These are phyloP conservation scores for Paradoxurus hermaphroditus DNA, from an alignment of 2,113 vertebrate species.

Conservation along the genomic window DNA sequence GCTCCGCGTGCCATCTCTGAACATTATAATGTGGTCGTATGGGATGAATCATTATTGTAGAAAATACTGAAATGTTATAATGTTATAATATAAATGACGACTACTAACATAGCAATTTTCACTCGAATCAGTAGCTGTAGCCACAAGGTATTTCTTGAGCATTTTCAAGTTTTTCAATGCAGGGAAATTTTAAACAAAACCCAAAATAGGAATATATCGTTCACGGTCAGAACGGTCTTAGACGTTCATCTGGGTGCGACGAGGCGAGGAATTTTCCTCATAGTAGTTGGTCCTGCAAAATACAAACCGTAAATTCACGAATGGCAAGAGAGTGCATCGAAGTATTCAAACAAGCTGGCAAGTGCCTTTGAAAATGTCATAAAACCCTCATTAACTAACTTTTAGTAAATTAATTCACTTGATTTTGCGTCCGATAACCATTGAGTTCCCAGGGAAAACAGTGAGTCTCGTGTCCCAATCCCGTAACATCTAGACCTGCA, in stretches of 20 bases:
- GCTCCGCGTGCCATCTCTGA: too few relatives aligned
- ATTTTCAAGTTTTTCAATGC: background rate
- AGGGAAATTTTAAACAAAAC: background rate
- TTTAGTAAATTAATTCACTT: background rate
- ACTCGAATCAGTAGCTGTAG: background rate
- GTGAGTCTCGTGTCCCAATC: background rate
- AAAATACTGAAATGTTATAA: background rate
- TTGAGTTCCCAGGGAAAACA: background rate
- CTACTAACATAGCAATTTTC: background rate
- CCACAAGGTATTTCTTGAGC: background rate
- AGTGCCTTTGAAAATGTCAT: background rate
- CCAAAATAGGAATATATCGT: background rate
- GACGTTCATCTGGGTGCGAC: background rate
- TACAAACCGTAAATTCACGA: background rate
- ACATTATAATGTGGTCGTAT: background rate
- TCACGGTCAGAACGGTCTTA: background rate
- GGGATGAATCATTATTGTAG: background rate
- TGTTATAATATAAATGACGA: background rate
- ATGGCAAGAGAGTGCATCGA: background rate
- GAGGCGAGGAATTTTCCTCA: background rate
- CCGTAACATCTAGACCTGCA: background rate
- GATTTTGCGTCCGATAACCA: background rate
- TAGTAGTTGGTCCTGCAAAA: background rate
- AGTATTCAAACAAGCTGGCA: background rate
- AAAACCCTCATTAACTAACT: background rate